Evolutionary conservation across 2,888 invertebrate genomes (phyloP), one percentile per base, ranked within the genome.

Genomic region (Drosophila quinaria): DNA sequence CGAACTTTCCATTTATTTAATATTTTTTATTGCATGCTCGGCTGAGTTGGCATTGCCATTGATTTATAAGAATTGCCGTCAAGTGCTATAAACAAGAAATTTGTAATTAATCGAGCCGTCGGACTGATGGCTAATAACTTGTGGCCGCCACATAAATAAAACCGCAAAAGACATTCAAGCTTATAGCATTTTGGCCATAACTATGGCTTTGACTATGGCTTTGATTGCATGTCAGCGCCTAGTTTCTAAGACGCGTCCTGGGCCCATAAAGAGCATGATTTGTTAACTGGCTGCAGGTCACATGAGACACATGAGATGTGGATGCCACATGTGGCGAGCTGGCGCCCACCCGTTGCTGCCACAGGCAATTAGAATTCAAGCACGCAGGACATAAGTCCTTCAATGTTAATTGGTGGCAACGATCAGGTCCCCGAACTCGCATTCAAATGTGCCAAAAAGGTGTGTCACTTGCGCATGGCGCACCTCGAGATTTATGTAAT

Each of bases 401-500:
- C 59, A 59, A 47, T 49, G 56, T 62, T 62, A 66, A 55, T 67
- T 71, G 58, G 37, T 46, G 37, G 13, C 49, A 44, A 33, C 61
- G 61, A 62, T 67, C 58, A 63, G 58, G 54, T 74, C 49, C 64
- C 52, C 60, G 10, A 44, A 44, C 42, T 52, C 46, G 58, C 58
- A 60, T 33, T 55, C 77, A 81, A 84, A 84, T 75, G 72, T 87
- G 75, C 68, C 68, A 74, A 76, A 78, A 78, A 80, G 87, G 84
- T 78, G 87, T 84, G 84, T 69, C 85, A 69, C 69, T 72, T 72
- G 68, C 33, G 52, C 15, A 61, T 65, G 84, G 87, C 81, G 78
- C 88, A 70, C 88, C 88, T 60, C 37, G 75, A 87, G 87, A 89
- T 84, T 87, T 84, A 89, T 84, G 78, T 67, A 64, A 70, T 82